These are phyloP conservation scores for Melinaea marsaeus DNA, from an alignment of 2,888 invertebrate genomes.

Conservation along the genomic window DNA sequence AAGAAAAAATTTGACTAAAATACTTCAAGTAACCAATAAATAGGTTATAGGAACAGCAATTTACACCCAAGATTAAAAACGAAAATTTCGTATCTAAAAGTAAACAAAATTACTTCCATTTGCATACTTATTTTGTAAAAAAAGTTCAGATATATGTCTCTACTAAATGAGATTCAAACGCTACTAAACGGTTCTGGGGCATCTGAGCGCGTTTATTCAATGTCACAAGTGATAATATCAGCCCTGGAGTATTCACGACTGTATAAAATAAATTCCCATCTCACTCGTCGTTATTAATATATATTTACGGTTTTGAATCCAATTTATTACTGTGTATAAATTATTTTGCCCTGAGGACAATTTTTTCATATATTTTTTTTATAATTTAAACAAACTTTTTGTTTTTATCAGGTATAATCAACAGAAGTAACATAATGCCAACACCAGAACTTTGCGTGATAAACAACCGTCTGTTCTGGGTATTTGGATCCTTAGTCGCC, in stretches of 20 bases:
- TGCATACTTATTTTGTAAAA: background rate
- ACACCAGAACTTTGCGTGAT: constrained; percentile 86
- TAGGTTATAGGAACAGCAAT: no score
- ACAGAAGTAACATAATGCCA: constrained; percentile 89
- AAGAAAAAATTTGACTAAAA: no score
- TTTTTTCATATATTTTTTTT: background rate
- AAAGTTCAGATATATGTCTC: constrained; percentile 22
- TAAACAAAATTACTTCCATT: background rate
- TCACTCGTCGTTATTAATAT: background rate
- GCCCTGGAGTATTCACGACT: no score
- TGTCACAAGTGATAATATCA: constrained; percentile 8
- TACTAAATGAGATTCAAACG: constrained; percentile 20
- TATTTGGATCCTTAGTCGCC: constrained; percentile 94
- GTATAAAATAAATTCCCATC: no score
- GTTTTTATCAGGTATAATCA: constrained; percentile 80
- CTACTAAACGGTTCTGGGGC: constrained; percentile 7
- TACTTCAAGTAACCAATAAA: no score
- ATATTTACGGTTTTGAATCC: no score
- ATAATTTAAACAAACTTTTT: background rate
- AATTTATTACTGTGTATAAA: no score
- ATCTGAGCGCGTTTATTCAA: constrained; percentile 19
- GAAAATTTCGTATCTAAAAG: background rate
- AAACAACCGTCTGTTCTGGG: constrained; percentile 91
- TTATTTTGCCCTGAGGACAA: no score
- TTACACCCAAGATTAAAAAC: background rate